phyloP scores from a whole-genome alignment of 2,888 invertebrate genomes.

The Plagodis dolabraria region DNA sequence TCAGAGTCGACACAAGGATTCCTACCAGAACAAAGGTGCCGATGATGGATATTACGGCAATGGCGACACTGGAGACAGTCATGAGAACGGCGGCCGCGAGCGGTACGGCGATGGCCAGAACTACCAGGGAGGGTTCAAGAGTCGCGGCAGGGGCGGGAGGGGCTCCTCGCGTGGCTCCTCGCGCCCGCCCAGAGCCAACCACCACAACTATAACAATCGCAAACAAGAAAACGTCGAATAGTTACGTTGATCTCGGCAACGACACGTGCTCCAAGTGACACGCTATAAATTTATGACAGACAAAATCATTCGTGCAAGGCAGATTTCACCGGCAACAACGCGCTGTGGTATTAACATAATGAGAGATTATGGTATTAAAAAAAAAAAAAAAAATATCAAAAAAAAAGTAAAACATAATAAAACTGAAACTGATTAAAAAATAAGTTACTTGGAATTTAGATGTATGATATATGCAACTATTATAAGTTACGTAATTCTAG shows the following conservation, averaged over 20 bases:
- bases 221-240: conserved; percentile 72
- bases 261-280: conserved; percentile 43
- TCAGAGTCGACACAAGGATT: conserved; percentile 66
- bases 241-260: conserved; percentile 42
- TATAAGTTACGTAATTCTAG: conserved; percentile 83
- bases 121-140: conserved; percentile 84
- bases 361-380: conserved; percentile 84
- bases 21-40: conserved; percentile 58
- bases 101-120: conserved; percentile 78
- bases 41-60: conserved; percentile 73
- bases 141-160: conserved; percentile 80
- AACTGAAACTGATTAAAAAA: conserved; percentile 82
- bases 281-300: conserved; percentile 58
- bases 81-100: conserved; percentile 81
- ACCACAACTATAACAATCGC: conserved; percentile 59
- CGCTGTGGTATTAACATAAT: conserved; percentile 81
- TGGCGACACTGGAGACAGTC: conserved; percentile 64
- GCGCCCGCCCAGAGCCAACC: conserved; percentile 53
- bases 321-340: conserved; percentile 89
- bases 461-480: conserved; percentile 84
- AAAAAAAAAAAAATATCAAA: conserved; percentile 75
- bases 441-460: conserved; percentile 83
- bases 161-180: conserved; percentile 54
- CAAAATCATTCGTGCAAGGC: conserved; percentile 87
- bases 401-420: conserved; percentile 85